These are phyloP conservation scores for Fistularia commersonii DNA, from an alignment of 2,797 vertebrate species.

Conservation along the genomic window DNA sequence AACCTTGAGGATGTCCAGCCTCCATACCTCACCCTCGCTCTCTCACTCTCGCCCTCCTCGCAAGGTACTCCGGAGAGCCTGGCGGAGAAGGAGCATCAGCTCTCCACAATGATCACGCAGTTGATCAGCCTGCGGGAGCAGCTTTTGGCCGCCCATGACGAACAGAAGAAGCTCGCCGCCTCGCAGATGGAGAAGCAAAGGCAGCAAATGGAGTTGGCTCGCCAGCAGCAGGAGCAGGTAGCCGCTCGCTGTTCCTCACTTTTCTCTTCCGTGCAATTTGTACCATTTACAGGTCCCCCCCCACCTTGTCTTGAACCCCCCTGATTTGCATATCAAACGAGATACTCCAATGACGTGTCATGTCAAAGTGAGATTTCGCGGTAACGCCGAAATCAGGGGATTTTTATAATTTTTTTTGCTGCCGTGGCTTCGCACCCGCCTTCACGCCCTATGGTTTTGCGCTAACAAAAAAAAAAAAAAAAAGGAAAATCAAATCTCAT, in stretches of 20 bases:
- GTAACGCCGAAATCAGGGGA: too few relatives aligned
- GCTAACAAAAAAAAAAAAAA: conserved; percentile 68
- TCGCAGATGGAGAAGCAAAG: conserved; percentile 99
- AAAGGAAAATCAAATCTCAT: conserved; percentile 71
- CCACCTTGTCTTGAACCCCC: conserved; percentile 14
- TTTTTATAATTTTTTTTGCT: too few relatives aligned
- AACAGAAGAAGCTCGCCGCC: conserved; percentile 98
- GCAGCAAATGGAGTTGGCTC: conserved; percentile 99
- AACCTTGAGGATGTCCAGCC: conserved; percentile 14
- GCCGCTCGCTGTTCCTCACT: conserved; percentile 38
- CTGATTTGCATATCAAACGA: too few relatives aligned
- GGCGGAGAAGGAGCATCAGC: conserved; percentile 97
- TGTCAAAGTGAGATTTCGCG: conserved; percentile 49
- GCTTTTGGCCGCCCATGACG: conserved; percentile 95
- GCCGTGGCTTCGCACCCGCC: conserved; percentile 60
- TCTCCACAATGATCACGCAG: conserved; percentile 98
- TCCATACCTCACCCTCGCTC: conserved; percentile 9
- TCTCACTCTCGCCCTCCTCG: neutral
- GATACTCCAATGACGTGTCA: conserved; percentile 60
- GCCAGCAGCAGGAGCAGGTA: conserved; percentile 99
- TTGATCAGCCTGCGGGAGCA: conserved; percentile 98
- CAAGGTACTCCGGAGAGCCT: conserved; percentile 97
- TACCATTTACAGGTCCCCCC: conserved; percentile 10
- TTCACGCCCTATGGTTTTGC: conserved; percentile 68
- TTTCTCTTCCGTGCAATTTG: conserved; percentile 3